Conservation (phyloP, 1,140 invertebrate species). For the Plectrocnemia conspersa region DNA sequence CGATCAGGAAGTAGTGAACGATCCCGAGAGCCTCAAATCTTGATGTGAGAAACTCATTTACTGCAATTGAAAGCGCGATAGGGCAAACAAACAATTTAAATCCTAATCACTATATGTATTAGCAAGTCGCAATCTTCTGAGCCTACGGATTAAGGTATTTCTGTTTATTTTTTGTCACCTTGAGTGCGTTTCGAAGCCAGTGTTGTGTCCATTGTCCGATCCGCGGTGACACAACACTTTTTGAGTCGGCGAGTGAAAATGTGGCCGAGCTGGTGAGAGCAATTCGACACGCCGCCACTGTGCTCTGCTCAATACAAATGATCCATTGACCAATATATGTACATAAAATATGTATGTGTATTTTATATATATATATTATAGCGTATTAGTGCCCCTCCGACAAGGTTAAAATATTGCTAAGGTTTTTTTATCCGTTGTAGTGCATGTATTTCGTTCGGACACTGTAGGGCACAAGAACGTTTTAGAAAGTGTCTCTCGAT, state of each 20-base stretch:
- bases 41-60: too few relatives aligned
- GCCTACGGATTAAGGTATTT: too few relatives aligned
- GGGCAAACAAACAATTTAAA: too few relatives aligned
- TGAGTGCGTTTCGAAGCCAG: constrained; percentile 10
- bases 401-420: constrained; percentile 4
- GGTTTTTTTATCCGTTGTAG: constrained; percentile 15
- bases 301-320: constrained; percentile 12
- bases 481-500: constrained; percentile 20
- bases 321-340: constrained; percentile 23
- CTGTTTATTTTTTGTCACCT: constrained; percentile 16
- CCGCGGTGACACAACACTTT: constrained; percentile 13
- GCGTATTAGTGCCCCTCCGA: neutral
- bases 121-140: too few relatives aligned
- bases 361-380: neutral
- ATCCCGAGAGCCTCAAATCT: too few relatives aligned
- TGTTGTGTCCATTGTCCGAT: constrained; percentile 14
- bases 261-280: constrained; percentile 15
- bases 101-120: too few relatives aligned
- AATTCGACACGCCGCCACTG: constrained; percentile 17
- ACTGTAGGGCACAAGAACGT: constrained; percentile 19
- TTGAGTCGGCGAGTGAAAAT: constrained; percentile 18
- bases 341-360: neutral
- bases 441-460: constrained; percentile 10
- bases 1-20: too few relatives aligned
- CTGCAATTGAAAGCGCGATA: too few relatives aligned